Base-by-base conservation (phyloP, 1,140 invertebrate genomes). In the Stegodyphus dumicola region DNA sequence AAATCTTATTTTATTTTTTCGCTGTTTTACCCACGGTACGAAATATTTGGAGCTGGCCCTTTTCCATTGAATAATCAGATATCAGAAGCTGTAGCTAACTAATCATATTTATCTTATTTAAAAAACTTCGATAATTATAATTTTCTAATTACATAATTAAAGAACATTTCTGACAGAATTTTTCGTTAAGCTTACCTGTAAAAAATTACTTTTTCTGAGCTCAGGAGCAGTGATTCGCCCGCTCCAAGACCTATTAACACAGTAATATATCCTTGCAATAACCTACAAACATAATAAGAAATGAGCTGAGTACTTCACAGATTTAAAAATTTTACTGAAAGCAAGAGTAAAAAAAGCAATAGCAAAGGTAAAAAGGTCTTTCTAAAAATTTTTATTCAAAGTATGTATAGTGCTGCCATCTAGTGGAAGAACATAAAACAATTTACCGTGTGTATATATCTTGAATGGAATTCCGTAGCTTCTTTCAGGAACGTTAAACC, bases 221-320 rank as follows among this genome's bases (percentile, higher is more conserved):
- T 99, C 98, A 2, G 94, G 92, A 87, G 97, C 92, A 66, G 95
- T 95, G 88, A 99, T 97, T 89, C 93, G 93, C 18, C 97, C 98
- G 71, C 96, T 96, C 99, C 99, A 99, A 69, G 97, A 98, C 88
- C 97, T 94, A 92, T 99, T 99, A 53, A 99, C 96, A 91, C 95
- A 96, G 91, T 99, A 99, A 91, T 97, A 99, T 93, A 99, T 99
- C 90, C 99, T 94, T 64, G 98, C 97, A 89, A 99, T 97, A 87
- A 98, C 95, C 95, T 96, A 91, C 15, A 73, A 84, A 49, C 56
- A 85, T 54, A 73, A 74, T 17, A 11, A 51, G 73, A 64, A 54
- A 60, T 74, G 49, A 6, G n/a, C n/a, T n/a, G n/a, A n/a, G n/a
- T n/a, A 60, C 65, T 67, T 10, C 5, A 53, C 7, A 73, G 53